phyloP scores from a whole-genome alignment of 1,140 invertebrate species.

The Sminthurinus signatus region DNA sequence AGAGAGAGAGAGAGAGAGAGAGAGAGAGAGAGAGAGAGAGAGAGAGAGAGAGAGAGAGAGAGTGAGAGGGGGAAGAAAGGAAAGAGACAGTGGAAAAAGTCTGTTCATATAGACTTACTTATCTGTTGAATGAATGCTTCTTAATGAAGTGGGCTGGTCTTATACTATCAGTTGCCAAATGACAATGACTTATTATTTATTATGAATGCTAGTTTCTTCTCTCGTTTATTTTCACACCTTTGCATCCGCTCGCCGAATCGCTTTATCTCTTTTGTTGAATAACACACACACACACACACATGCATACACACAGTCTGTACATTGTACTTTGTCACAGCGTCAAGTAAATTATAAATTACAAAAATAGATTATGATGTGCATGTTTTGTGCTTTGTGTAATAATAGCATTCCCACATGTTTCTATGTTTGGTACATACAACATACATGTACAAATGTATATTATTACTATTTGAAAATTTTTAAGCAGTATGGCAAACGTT shows the following conservation, averaged over 20 bases:
- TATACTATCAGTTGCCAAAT: constrained; percentile 33
- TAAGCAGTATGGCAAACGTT: neutral
- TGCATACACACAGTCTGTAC: neutral
- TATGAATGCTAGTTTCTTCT: constrained; percentile 29
- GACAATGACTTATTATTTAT: constrained; percentile 39
- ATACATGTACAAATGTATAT: neutral
- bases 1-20: too few species aligned
- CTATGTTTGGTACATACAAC: neutral
- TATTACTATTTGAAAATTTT: neutral
- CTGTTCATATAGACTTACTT: constrained; percentile 1
- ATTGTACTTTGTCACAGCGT: too few species aligned
- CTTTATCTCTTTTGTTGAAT: neutral
- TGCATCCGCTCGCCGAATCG: constrained; percentile 1
- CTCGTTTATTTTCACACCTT: constrained; percentile 34
- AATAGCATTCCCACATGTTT: too few species aligned
- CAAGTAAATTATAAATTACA: too few species aligned
- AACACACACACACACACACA: constrained; percentile 1
- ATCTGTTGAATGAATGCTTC: constrained; percentile 32
- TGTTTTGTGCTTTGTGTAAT: too few species aligned
- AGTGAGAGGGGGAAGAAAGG: neutral
- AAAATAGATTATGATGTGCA: too few species aligned
- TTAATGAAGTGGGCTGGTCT: constrained; percentile 39
- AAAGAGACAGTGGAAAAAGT: constrained; percentile 1
- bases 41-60: neutral
- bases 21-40: neutral